Evolutionary conservation across 92 coral and sea anemone genomes (phyloP).

Genomic region (Porites divaricata): DNA sequence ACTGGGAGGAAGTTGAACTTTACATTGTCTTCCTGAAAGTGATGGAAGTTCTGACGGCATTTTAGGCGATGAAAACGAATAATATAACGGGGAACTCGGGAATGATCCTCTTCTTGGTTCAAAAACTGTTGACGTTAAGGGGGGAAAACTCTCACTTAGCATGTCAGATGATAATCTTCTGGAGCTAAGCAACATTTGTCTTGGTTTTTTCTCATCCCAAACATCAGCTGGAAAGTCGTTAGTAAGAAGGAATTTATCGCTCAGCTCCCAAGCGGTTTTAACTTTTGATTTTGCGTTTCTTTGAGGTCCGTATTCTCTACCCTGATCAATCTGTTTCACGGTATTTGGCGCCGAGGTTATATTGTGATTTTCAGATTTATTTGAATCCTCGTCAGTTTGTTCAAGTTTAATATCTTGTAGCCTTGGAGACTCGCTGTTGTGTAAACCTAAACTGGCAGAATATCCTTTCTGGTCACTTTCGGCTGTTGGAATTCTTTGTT

Average conservation of each 20-base stretch:
- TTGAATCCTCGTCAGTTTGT: not conserved
- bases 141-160: constrained; percentile 30
- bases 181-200: not conserved
- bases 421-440: constrained; percentile 19
- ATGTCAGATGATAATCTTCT: constrained; percentile 16
- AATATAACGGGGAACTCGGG: not conserved
- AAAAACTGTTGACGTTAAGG: constrained; percentile 8
- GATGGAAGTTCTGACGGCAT: constrained; percentile 1
- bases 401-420: not conserved
- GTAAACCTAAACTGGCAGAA: not conserved
- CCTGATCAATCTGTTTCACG: not conserved
- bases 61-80: not conserved
- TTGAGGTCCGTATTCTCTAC: not conserved
- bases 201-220: constrained; percentile 4
- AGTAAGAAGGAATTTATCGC: constrained; percentile 31
- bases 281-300: not conserved
- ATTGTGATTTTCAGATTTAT: not conserved
- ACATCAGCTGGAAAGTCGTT: constrained; percentile 44
- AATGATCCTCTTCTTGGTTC: constrained; percentile 24
- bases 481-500: too few relatives aligned
- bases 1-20: constrained; percentile 29
- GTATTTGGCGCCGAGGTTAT: not conserved
- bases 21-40: constrained; percentile 34
- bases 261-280: constrained; percentile 53
- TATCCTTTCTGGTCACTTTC: not conserved